phyloP scores from a whole-genome alignment of 2,113 vertebrate genomes.

The Phalacrocorax aristotelis region DNA sequence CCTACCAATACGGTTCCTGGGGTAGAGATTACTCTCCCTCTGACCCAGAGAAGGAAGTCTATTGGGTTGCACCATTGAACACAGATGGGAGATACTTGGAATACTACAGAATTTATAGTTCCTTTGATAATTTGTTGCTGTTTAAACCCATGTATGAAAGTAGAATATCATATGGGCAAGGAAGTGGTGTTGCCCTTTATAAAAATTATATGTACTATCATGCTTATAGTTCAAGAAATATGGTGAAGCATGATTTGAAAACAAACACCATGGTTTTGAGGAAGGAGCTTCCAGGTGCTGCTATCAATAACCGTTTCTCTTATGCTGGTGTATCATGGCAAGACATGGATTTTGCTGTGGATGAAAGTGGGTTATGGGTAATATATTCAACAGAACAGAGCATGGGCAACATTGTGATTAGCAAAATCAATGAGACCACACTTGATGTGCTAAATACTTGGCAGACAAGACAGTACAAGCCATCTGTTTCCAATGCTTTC shows the following conservation, averaged over 20 bases:
- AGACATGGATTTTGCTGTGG: slow-evolving; percentile 88
- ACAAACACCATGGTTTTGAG: slow-evolving; percentile 22
- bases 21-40: slow-evolving; percentile 76
- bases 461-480: slow-evolving; percentile 82
- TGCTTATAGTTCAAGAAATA: slow-evolving; percentile 24
- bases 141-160: slow-evolving; percentile 21
- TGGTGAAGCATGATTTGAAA: slow-evolving; percentile 70
- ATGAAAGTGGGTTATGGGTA: slow-evolving; percentile 94
- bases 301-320: slow-evolving; percentile 85
- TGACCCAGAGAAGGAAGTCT: slow-evolving; percentile 53
- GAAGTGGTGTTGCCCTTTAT: slow-evolving; percentile 77
- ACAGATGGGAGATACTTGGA: slow-evolving; percentile 58
- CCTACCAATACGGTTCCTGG: slow-evolving; percentile 83
- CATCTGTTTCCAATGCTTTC: slow-evolving; percentile 89
- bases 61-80: slow-evolving; percentile 83
- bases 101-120: slow-evolving; percentile 73
- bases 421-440: slow-evolving; percentile 90
- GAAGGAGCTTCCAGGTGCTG: slow-evolving; percentile 74
- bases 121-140: slow-evolving; percentile 80
- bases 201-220: slow-evolving; percentile 82
- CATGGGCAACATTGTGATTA: slow-evolving; percentile 91
- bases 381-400: slow-evolving; percentile 91
- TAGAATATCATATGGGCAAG: slow-evolving; percentile 69
- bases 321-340: slow-evolving; percentile 87
- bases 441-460: slow-evolving; percentile 88